Evolutionary conservation across 2,113 vertebrate species (phyloP).

Genomic region (Heterotilapia buettikoferi): DNA sequence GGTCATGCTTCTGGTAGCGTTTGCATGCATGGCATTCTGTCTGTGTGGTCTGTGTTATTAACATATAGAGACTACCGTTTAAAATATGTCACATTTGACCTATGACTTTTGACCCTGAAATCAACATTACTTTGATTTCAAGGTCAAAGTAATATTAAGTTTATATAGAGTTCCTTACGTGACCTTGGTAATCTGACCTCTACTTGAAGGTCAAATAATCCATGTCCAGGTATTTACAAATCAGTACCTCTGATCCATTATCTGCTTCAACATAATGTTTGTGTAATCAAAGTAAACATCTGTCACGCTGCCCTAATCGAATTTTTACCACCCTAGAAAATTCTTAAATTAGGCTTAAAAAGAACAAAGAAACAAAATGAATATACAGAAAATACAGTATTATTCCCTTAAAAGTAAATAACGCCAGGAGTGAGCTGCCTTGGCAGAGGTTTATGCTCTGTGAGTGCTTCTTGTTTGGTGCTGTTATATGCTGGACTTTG

Average conservation of each 20-base stretch:
- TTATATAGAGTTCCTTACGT: neutral
- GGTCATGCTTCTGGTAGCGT: neutral
- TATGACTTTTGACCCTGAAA: neutral
- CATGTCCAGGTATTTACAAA: neutral
- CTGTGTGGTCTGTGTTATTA: neutral
- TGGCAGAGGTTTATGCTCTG: neutral
- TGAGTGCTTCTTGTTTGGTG: neutral
- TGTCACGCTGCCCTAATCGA: accelerated
- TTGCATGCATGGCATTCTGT: neutral
- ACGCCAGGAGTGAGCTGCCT: neutral
- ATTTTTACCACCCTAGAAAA: neutral
- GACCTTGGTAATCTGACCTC: neutral
- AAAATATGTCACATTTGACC: neutral
- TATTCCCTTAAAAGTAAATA: neutral
- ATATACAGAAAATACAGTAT: neutral
- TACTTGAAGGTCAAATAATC: neutral
- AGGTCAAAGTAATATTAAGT: neutral
- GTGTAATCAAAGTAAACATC: neutral
- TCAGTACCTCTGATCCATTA: neutral
- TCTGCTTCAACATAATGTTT: neutral
- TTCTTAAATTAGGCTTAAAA: neutral
- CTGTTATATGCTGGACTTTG: neutral
- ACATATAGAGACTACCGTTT: neutral
- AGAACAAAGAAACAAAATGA: neutral
- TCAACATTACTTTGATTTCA: neutral